Evolutionary conservation across 1,140 invertebrate species (phyloP).

Genomic region (Paraescarpia echinospica): DNA sequence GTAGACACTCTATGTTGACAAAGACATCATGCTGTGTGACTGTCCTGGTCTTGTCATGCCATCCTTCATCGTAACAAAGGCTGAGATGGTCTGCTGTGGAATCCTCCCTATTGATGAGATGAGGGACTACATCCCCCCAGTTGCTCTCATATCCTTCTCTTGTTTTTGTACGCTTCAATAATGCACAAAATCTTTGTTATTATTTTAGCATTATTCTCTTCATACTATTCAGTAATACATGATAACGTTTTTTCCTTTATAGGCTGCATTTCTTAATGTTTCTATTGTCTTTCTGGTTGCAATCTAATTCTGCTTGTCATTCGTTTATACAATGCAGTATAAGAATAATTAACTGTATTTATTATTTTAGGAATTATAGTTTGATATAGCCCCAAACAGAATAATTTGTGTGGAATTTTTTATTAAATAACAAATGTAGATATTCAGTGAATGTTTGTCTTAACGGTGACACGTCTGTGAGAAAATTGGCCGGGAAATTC

Average conservation of each 20-base stretch:
- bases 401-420: neutral
- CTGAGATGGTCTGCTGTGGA: slow-evolving; percentile 92
- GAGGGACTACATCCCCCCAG: slow-evolving; percentile 77
- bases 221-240: no score
- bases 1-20: slow-evolving; percentile 82
- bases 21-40: slow-evolving; percentile 87
- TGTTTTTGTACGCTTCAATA: neutral
- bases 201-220: neutral
- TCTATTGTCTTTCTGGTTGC: neutral
- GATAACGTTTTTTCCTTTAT: neutral
- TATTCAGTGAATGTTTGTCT: neutral
- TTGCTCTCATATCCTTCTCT: slow-evolving; percentile 62
- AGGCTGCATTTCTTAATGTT: neutral
- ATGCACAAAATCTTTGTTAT: no score
- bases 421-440: neutral
- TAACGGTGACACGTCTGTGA: slow-evolving; percentile 46
- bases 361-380: neutral
- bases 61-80: slow-evolving; percentile 87
- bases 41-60: slow-evolving; percentile 98
- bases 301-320: neutral
- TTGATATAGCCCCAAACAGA: neutral
- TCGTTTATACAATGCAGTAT: neutral
- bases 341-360: neutral
- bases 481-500: slow-evolving; percentile 70
- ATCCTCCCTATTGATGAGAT: slow-evolving; percentile 96